These are phyloP conservation scores for Porites cylindrica DNA, from an alignment of 92 coral and sea anemone genomes.

Conservation along the genomic window DNA sequence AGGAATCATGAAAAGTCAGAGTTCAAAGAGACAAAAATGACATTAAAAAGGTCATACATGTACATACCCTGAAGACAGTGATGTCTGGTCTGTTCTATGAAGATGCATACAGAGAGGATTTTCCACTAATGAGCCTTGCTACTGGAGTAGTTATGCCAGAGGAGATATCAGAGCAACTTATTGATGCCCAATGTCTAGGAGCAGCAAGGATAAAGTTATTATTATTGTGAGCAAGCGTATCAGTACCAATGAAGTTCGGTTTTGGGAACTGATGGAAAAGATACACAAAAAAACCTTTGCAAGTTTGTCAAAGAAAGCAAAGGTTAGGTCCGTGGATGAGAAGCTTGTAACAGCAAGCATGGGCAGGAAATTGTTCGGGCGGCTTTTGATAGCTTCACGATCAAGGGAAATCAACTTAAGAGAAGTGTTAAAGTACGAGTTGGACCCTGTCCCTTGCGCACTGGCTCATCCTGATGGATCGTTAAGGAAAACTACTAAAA, in stretches of 20 bases:
- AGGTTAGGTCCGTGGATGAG: background rate
- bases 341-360: constrained; percentile 1
- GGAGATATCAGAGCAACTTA: background rate
- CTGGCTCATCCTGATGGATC: constrained; percentile 52
- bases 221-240: constrained; percentile 6
- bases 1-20: constrained; percentile 19
- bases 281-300: too few species aligned
- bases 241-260: constrained; percentile 17
- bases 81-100: constrained; percentile 23
- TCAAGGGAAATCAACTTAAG: constrained; percentile 44
- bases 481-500: constrained; percentile 43
- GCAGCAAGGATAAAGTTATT: constrained; percentile 1
- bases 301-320: constrained; percentile 18
- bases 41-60: background rate
- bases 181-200: constrained; percentile 5
- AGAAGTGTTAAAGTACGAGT: constrained; percentile 45
- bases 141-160: constrained; percentile 57
- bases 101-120: background rate
- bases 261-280: constrained; percentile 12
- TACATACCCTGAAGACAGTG: constrained; percentile 20
- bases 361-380: constrained; percentile 29
- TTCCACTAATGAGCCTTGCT: constrained; percentile 50
- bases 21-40: background rate
- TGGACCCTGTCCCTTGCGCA: constrained; percentile 35
- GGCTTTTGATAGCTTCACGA: constrained; percentile 36